These are phyloP conservation scores for Timema cristinae DNA, from an alignment of 2,888 invertebrate genomes.

Conservation along the genomic window DNA sequence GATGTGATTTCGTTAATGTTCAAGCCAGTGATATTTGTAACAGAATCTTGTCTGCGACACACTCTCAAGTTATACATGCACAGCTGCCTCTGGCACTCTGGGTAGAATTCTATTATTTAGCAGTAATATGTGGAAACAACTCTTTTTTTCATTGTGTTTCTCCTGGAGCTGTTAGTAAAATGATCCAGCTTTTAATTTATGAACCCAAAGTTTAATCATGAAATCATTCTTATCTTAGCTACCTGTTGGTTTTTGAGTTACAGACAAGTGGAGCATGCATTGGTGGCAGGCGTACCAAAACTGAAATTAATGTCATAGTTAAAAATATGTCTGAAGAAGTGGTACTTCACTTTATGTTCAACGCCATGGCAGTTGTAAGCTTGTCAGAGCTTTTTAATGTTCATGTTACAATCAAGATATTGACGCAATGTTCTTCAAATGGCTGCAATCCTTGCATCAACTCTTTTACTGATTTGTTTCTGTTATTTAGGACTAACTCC, in stretches of 20 bases:
- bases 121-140: background rate
- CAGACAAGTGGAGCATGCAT: background rate
- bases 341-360: too few relatives aligned
- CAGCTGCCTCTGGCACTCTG: background rate
- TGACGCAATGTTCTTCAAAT: too few relatives aligned
- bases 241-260: slow-evolving; percentile 11
- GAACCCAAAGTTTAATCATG: background rate
- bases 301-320: slow-evolving; percentile 1
- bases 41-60: background rate
- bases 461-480: too few relatives aligned
- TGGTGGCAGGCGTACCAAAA: background rate
- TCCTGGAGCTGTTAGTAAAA: background rate
- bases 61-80: background rate
- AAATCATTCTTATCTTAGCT: slow-evolving; percentile 5
- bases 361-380: too few relatives aligned
- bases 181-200: background rate
- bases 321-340: background rate
- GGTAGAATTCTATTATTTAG: background rate
- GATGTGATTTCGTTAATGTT: background rate
- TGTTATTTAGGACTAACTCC: slow-evolving; percentile 7
- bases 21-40: background rate
- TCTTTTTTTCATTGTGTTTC: background rate
- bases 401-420: too few relatives aligned
- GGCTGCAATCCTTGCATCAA: too few relatives aligned
- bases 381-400: too few relatives aligned